A percentile compares a stretch with the other conserved stretches of the same genome.
These are phyloP conservation scores for Neomonachus schauinslandi DNA, from an alignment of 2,113 vertebrate species.

Conservation along the genomic window DNA sequence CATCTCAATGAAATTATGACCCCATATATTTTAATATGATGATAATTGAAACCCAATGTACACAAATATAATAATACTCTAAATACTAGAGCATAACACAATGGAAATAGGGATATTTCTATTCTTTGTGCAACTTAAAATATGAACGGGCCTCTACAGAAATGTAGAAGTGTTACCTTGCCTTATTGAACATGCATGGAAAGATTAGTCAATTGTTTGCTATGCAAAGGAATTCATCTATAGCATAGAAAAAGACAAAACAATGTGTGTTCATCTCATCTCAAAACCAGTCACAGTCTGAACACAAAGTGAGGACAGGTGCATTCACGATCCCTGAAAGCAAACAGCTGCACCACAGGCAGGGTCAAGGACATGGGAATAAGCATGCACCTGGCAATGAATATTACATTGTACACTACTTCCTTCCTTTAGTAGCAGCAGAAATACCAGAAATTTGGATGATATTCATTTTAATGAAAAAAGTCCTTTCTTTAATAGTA, in stretches of 20 bases:
- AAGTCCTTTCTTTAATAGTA: background rate
- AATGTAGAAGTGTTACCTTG: background rate
- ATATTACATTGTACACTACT: background rate
- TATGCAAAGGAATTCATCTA: background rate
- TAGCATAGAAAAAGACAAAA: background rate
- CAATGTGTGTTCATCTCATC: background rate
- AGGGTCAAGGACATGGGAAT: background rate
- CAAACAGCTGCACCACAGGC: background rate
- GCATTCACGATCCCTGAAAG: background rate
- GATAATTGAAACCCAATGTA: background rate
- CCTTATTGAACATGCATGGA: background rate
- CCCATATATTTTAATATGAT: background rate
- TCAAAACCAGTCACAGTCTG: background rate
- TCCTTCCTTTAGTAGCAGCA: background rate
- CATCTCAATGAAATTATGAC: background rate
- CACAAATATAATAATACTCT: background rate
- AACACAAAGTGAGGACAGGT: conserved; percentile 15
- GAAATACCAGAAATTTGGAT: background rate
- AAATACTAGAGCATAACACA: background rate
- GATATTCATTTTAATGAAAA: background rate
- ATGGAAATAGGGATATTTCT: background rate
- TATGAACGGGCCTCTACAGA: background rate
- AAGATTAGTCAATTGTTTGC: background rate
- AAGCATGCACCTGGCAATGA: background rate
- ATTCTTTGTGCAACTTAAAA: background rate